Evolutionary conservation across 2,888 invertebrate species (phyloP), one percentile per base, ranked within the genome.

Genomic region (Unio delphinus): DNA sequence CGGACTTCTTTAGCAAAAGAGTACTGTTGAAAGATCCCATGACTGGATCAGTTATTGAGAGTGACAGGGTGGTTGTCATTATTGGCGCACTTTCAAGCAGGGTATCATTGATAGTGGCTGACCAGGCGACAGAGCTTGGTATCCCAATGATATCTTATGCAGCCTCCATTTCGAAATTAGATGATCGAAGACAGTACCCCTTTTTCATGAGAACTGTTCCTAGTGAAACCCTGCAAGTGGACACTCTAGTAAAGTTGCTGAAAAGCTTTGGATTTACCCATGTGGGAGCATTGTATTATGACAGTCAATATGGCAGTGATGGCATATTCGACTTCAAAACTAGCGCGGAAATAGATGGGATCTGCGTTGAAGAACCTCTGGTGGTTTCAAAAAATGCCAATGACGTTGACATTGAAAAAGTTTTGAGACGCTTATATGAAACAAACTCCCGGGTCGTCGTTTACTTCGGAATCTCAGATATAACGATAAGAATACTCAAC

Each of bases 31-130:
- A 0, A 6, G 81, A 82, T 64, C 72, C 66, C 6, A 8, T 4
- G 0, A 72, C 76, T 0, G 68, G 70, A 18, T 30, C 55, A 26
- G 59, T 56, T 2, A 79, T 83, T 30, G 70, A 80, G 59, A 74
- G 79, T 61, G 69, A 73, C 30, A 76, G 75, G 45, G 78, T 83
- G 1, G 68, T 82, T 45, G 92, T 92, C 4, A 91, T 92, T 11
- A 89, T 92, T 62, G 92, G 92, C 3, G 91, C 91, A 0, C 91
- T 92, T 71, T 91, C 83, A 6, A 82, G 83, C 62, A 75, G 78
- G 3, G 83, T 84, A 2, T 71, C 83, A 1, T 65, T 78, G 30
- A 62, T 77, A 17, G 60, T 84, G 1, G 83, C 81, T 23, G 79
- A 83, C 65, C 58, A 79, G 8, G 65, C 82, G 54, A 82, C 74